A percentile compares a stretch with the other conserved stretches of the same genome.
Conservation (phyloP, 2,888 invertebrate species). For the Homarus gammarus region DNA sequence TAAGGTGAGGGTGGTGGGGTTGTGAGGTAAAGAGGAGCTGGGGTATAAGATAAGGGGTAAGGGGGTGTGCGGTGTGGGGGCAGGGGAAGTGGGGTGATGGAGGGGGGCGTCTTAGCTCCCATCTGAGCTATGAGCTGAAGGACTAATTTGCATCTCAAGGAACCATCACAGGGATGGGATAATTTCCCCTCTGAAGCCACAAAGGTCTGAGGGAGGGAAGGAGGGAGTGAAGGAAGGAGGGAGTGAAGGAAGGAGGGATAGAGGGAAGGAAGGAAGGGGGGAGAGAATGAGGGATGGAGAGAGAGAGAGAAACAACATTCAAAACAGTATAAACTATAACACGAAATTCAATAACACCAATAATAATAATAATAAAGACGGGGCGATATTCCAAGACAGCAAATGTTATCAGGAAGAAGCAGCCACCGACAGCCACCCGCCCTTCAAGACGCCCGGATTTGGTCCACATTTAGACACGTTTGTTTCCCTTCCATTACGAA, state of each 20-base stretch:
- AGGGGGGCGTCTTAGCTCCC: neutral
- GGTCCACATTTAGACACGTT: neutral
- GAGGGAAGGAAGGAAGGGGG: neutral
- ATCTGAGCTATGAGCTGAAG: neutral
- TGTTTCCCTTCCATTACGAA: constrained; percentile 1
- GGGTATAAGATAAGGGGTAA: too few species aligned
- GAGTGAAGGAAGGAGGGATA: neutral
- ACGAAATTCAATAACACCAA: neutral
- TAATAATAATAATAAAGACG: neutral
- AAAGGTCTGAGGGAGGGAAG: neutral
- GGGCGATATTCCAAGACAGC: neutral
- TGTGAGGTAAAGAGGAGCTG: too few species aligned
- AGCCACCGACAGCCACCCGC: neutral
- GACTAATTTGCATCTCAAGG: neutral
- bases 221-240: neutral
- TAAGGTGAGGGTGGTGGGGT: too few species aligned
- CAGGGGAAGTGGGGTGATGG: neutral
- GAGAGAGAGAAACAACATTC: neutral
- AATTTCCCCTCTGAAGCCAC: neutral
- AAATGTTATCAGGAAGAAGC: neutral
- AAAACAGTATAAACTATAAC: neutral
- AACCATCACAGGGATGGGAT: neutral
- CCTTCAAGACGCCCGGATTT: neutral
- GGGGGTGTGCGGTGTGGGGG: too few species aligned
- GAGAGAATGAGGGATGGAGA: constrained; percentile 37